A percentile compares a stretch with the other conserved stretches of the same genome.
phyloP scores from a whole-genome alignment of 1,140 invertebrate genomes.

The Drosophila repleta region DNA sequence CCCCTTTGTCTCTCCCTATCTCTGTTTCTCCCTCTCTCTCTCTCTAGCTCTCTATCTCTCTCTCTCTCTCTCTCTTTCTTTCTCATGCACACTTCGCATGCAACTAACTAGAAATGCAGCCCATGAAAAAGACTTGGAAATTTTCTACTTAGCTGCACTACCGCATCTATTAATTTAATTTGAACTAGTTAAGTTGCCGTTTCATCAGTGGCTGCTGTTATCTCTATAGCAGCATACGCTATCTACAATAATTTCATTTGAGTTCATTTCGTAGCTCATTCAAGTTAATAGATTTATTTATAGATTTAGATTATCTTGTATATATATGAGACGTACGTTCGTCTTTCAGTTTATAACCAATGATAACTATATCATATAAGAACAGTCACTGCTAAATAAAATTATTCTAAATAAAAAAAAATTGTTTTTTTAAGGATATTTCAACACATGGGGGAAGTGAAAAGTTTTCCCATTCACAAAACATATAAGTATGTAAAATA shows the following conservation, averaged over 20 bases:
- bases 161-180: constrained; percentile 70
- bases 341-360: too few species aligned
- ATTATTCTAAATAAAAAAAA: too few species aligned
- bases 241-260: constrained; percentile 72
- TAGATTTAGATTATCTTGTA: too few species aligned
- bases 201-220: not conserved
- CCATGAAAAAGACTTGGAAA: constrained; percentile 58
- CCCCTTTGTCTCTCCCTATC: too few species aligned
- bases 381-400: too few species aligned
- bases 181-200: constrained; percentile 51
- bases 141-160: constrained; percentile 60
- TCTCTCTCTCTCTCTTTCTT: too few species aligned
- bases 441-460: too few species aligned
- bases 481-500: too few species aligned
- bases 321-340: too few species aligned
- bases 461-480: too few species aligned
- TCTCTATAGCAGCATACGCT: constrained; percentile 9
- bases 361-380: too few species aligned
- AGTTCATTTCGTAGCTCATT: constrained; percentile 53
- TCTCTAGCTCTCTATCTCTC: not conserved
- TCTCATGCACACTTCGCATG: not conserved
- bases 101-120: constrained; percentile 46
- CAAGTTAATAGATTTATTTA: constrained; percentile 44
- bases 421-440: too few species aligned
- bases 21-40: not conserved